Evolutionary conservation across 2,797 vertebrate genomes (phyloP).

Genomic region (Scyliorhinus canicula): DNA sequence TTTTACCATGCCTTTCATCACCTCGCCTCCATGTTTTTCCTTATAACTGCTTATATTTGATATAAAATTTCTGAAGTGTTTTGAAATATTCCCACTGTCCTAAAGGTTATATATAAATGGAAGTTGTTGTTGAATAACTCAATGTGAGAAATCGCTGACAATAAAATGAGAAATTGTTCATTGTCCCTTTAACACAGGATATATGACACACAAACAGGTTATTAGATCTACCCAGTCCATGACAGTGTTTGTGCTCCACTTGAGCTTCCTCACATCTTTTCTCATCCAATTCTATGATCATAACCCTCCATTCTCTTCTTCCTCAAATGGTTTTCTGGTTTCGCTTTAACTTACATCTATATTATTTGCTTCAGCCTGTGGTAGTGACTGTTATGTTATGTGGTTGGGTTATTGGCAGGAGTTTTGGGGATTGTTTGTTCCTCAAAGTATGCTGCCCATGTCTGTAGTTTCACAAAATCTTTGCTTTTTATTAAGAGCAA

Average conservation of each 20-base stretch:
- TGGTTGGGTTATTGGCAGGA: too few species aligned
- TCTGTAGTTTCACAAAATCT: too few species aligned
- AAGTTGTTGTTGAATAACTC: not conserved
- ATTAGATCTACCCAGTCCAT: not conserved
- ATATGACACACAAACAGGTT: not conserved
- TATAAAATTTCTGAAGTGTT: not conserved
- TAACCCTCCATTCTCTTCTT: not conserved
- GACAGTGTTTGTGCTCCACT: not conserved
- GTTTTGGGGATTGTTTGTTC: too few species aligned
- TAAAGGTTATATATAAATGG: not conserved
- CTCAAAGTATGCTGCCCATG: too few species aligned
- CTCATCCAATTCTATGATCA: not conserved
- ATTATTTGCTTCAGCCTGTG: not conserved
- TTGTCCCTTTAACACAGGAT: not conserved
- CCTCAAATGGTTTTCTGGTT: not conserved
- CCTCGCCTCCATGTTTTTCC: not conserved
- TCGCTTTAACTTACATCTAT: not conserved
- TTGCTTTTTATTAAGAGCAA: too few species aligned
- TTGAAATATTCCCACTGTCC: not conserved
- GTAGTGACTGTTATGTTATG: too few species aligned
- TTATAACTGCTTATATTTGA: not conserved
- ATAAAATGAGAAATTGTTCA: not conserved
- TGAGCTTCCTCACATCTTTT: not conserved
- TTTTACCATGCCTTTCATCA: not conserved
- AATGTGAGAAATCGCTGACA: not conserved